Base-by-base conservation (phyloP, 1,140 invertebrate species). In the Trichonephila clavipes region DNA sequence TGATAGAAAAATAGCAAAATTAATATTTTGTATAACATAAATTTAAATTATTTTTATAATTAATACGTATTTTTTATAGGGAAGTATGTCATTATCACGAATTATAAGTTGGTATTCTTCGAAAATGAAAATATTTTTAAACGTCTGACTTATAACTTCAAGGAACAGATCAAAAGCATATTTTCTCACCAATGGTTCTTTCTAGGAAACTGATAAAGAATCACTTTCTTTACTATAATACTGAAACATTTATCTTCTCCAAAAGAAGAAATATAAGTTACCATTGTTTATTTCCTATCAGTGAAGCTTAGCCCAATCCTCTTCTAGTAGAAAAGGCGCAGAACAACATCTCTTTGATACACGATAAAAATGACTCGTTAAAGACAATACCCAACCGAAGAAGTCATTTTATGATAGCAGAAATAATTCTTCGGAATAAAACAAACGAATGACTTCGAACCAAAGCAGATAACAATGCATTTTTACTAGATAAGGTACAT, bases 201-300 rank as follows among this genome's bases (percentile, higher is more conserved):
- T 34, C 34, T 34, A 1, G 34, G 34, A 34, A 34, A 34, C 8
- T 51, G 44, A 51, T 51, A 51, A 51, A 51, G 44, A 51, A 51
- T 51, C 5, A 34, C 34, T 51, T 10, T 51, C 44, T 51, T 51
- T 51, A 10, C 44, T 51, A 51, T 6, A 51, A 10, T 51, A 8
- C 44, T 51, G 44, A 2, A 5, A 40, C 18, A 34, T 34, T 77
- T 34, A 3, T 40, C 28, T 77, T 34, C 7, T 18, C 28, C 16
- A 77, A 34, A 18, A 77, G 21, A 58, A 83, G 40, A 83, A 83
- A 58, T 58, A 58, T 44, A 51, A 58, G 44, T 10, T 83, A 19
- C 44, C 16, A 83, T 83, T 83, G 82, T 83, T 83, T 51, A 58
- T 83, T 83, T 83, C n/a, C 8, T 10, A 58, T 59, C 82, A 83